A percentile compares a stretch with the other conserved stretches of the same genome.
phyloP scores from a whole-genome alignment of 2,797 vertebrate genomes.

The Gephyroberyx darwinii region DNA sequence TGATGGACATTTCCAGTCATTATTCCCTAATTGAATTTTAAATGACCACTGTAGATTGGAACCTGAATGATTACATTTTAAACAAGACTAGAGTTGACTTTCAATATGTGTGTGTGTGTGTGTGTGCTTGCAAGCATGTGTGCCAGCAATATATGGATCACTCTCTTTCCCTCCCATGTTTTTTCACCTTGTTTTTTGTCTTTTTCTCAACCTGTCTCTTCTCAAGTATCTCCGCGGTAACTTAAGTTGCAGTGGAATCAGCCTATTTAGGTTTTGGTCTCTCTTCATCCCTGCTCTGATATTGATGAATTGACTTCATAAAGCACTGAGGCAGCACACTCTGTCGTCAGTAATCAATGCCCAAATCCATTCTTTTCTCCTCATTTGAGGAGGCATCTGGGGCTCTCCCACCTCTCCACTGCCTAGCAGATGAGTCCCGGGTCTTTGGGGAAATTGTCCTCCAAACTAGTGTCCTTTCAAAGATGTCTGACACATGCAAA shows the following conservation, averaged over 20 bases:
- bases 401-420: conserved; percentile 32
- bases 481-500: conserved; percentile 59
- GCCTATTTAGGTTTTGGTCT: conserved; percentile 66
- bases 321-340: conserved; percentile 77
- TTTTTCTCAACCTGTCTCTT: conserved; percentile 21
- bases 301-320: conserved; percentile 83
- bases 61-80: conserved; percentile 61
- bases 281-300: conserved; percentile 60
- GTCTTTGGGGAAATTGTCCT: conserved; percentile 71
- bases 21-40: conserved; percentile 74
- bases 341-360: conserved; percentile 78
- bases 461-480: conserved; percentile 63
- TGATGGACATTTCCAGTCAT: conserved; percentile 68
- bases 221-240: conserved; percentile 47
- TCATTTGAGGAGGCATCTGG: conserved; percentile 67
- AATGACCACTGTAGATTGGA: conserved; percentile 61
- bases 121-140: conserved; percentile 19
- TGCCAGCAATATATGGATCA: conserved; percentile 36
- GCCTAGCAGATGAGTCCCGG: conserved; percentile 56
- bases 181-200: conserved; percentile 37
- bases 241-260: conserved; percentile 61
- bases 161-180: conserved; percentile 30
- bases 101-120: conserved; percentile 15
- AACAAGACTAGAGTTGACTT: conserved; percentile 45
- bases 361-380: conserved; percentile 75